A percentile compares a stretch with the other conserved stretches of the same genome.
phyloP scores from a whole-genome alignment of 2,113 vertebrate genomes.

The Eonycteris spelaea region DNA sequence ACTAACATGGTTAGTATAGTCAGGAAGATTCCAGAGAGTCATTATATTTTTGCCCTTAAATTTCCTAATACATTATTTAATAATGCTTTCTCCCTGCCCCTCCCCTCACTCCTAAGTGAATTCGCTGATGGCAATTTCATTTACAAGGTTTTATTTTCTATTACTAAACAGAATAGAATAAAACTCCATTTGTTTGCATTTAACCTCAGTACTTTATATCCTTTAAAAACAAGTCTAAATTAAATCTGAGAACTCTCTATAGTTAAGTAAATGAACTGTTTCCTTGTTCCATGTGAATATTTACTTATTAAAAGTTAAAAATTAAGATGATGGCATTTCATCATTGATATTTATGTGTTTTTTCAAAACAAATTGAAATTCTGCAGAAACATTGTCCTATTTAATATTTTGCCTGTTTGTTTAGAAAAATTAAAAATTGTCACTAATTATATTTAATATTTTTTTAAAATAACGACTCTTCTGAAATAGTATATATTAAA shows the following conservation, averaged over 20 bases:
- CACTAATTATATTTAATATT: neutral
- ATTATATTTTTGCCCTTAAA: conserved; percentile 50
- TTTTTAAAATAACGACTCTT: conserved; percentile 20
- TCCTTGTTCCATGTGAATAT: neutral
- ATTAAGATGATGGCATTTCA: neutral
- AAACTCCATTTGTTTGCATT: neutral
- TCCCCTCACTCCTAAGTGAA: neutral
- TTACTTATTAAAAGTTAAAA: neutral
- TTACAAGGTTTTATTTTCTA: conserved; percentile 9
- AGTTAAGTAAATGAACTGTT: neutral
- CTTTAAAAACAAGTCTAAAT: neutral
- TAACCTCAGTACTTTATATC: neutral
- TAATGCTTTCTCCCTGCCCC: neutral
- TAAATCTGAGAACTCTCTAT: neutral
- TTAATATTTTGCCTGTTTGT: neutral
- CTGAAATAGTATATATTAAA: conserved; percentile 35
- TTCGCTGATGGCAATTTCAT: conserved; percentile 9
- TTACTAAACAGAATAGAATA: neutral
- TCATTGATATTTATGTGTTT: neutral
- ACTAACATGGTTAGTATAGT: neutral
- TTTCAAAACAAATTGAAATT: neutral
- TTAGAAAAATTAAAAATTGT: conserved; percentile 1
- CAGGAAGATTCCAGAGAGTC: neutral
- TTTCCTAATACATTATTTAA: neutral
- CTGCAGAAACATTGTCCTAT: neutral